These are phyloP conservation scores for Diplodus sargus DNA, from an alignment of 2,797 vertebrate genomes.

Conservation along the genomic window DNA sequence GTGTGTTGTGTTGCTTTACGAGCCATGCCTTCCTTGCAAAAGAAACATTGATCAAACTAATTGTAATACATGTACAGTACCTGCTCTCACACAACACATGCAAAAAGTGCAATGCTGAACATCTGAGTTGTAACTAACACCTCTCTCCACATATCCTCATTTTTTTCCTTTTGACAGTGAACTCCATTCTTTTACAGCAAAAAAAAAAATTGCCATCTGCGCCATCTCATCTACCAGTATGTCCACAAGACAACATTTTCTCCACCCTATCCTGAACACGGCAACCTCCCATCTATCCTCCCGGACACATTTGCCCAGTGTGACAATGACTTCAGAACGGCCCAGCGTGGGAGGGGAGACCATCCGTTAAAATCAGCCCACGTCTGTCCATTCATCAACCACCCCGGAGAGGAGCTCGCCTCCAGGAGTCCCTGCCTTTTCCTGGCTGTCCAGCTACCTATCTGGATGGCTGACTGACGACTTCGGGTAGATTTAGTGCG, in stretches of 20 bases:
- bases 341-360: slow-evolving; percentile 56
- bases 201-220: slow-evolving; percentile 52
- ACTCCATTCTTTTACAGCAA: slow-evolving; percentile 26
- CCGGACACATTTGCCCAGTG: slow-evolving; percentile 60
- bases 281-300: slow-evolving; percentile 77
- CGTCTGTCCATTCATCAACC: slow-evolving; percentile 69
- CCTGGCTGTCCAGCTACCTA: slow-evolving; percentile 58
- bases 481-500: slow-evolving; percentile 69
- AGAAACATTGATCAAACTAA: slow-evolving; percentile 29
- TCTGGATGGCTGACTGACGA: slow-evolving; percentile 64
- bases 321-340: slow-evolving; percentile 68
- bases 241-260: slow-evolving; percentile 65
- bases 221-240: slow-evolving; percentile 43
- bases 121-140: slow-evolving; percentile 19
- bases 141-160: slow-evolving; percentile 32
- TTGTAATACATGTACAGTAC: slow-evolving; percentile 11
- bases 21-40: slow-evolving; percentile 3
- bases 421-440: slow-evolving; percentile 56
- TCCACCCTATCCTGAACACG: slow-evolving; percentile 56
- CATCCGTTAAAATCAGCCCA: slow-evolving; percentile 68
- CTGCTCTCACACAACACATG: slow-evolving; percentile 1
- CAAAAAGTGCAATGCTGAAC: slow-evolving; percentile 8
- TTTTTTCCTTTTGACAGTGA: slow-evolving; percentile 53
- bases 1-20: background rate
- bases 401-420: slow-evolving; percentile 47